Evolutionary conservation across 2,888 invertebrate genomes (phyloP).

Genomic region (Ectobius pallidus): DNA sequence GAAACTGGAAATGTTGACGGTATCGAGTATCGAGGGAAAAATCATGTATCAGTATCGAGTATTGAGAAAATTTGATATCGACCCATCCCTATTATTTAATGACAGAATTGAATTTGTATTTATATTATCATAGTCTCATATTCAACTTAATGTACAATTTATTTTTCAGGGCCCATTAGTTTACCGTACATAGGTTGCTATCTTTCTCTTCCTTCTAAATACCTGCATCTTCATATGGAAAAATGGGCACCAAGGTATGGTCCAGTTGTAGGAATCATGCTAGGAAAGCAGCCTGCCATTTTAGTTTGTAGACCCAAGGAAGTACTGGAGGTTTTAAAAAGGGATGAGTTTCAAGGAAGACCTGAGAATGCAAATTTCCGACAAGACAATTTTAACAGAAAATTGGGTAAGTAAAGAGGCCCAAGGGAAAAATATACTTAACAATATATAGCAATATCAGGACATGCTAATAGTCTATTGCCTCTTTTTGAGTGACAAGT

Average conservation of each 20-base stretch:
- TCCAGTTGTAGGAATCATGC: slow-evolving; percentile 42
- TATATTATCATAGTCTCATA: too few relatives aligned
- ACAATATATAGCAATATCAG: too few relatives aligned
- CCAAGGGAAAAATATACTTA: too few relatives aligned
- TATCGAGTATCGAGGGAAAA: too few relatives aligned
- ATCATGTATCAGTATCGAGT: too few relatives aligned
- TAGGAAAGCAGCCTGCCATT: slow-evolving; percentile 39
- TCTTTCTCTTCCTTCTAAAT: slow-evolving; percentile 37
- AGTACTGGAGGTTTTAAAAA: slow-evolving; percentile 41
- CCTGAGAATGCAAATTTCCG: slow-evolving; percentile 34
- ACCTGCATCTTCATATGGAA: slow-evolving; percentile 42
- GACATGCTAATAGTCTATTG: too few relatives aligned
- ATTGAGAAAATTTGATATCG: too few relatives aligned
- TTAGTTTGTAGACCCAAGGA: slow-evolving; percentile 41
- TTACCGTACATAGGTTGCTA: slow-evolving; percentile 44
- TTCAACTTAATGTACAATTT: too few relatives aligned
- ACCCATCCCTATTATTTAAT: too few relatives aligned
- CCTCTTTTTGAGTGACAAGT: too few relatives aligned
- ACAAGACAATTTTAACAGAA: slow-evolving; percentile 29
- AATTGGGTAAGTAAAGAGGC: slow-evolving; percentile 37
- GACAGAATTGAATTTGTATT: too few relatives aligned
- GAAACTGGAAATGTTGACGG: too few relatives aligned
- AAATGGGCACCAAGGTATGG: slow-evolving; percentile 41
- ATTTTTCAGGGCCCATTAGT: slow-evolving; percentile 43
- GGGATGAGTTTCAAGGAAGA: slow-evolving; percentile 44